Percentiles rank a stretch among this genome's conserved stretches.
Evolutionary conservation across 2,113 vertebrate genomes (phyloP).

Genomic region (Hydropotes inermis): DNA sequence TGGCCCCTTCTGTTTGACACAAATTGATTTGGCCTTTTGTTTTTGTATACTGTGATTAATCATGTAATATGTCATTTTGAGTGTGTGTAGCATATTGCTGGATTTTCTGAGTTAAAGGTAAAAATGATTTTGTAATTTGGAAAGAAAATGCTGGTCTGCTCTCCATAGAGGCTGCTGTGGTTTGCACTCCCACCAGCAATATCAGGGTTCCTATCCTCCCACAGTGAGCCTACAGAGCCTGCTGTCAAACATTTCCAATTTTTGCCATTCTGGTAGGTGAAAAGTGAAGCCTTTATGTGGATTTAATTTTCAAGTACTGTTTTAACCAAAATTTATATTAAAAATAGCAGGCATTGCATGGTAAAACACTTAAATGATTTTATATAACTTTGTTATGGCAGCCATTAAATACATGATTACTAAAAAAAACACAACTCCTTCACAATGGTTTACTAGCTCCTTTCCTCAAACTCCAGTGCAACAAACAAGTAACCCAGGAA

Average conservation of each 20-base stretch:
- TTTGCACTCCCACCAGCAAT: neutral
- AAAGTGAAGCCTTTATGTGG: neutral
- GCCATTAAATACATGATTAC: neutral
- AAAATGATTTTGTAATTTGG: neutral
- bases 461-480: neutral
- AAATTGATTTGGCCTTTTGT: neutral
- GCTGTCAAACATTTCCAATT: neutral
- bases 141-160: neutral
- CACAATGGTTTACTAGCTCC: neutral
- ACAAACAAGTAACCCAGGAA: neutral
- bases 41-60: neutral
- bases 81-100: neutral
- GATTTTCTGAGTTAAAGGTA: neutral
- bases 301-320: slow-evolving; percentile 19
- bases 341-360: neutral
- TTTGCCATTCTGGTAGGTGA: neutral
- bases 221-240: neutral
- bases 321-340: neutral
- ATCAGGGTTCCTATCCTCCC: neutral
- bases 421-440: neutral
- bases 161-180: neutral
- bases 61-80: neutral
- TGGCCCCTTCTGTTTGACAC: neutral
- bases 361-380: neutral
- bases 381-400: neutral